Conservation (phyloP, 23 tunicate species). For the Pegea sp. region DNA sequence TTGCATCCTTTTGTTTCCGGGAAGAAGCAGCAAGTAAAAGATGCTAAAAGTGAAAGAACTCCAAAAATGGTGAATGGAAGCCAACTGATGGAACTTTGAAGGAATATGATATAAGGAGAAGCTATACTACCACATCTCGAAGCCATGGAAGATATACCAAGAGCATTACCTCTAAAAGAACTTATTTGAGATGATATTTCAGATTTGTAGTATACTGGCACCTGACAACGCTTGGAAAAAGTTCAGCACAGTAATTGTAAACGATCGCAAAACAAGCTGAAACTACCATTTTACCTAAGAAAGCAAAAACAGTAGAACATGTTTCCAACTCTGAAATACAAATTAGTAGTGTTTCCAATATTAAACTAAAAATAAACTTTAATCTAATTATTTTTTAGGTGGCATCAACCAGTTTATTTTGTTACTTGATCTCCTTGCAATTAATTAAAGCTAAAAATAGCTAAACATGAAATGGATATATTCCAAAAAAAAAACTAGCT, state of each 20-base stretch:
- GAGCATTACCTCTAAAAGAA: constrained; percentile 13
- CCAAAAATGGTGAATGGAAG: constrained; percentile 23
- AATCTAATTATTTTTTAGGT: too few relatives aligned
- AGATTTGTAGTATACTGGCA: background rate
- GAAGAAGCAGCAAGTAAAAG: constrained; percentile 10
- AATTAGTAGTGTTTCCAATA: too few relatives aligned
- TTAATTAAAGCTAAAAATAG: too few relatives aligned
- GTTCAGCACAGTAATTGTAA: constrained; percentile 1
- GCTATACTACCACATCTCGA: constrained; percentile 19
- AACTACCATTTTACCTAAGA: background rate
- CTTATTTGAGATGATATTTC: background rate
- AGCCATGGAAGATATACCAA: constrained; percentile 27
- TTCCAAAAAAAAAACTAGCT: too few relatives aligned
- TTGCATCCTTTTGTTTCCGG: constrained; percentile 44
- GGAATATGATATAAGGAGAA: constrained; percentile 11
- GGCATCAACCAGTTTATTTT: too few relatives aligned
- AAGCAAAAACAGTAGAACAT: background rate
- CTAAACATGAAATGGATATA: too few relatives aligned
- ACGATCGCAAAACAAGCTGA: background rate
- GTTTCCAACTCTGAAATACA: background rate
- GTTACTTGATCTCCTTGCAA: too few relatives aligned
- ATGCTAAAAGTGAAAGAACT: constrained; percentile 29
- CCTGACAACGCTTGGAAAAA: background rate
- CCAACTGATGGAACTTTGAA: constrained; percentile 11
- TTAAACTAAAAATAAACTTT: too few relatives aligned